phyloP scores from a whole-genome alignment of 2,113 vertebrate genomes.

The Anguilla japonica region DNA sequence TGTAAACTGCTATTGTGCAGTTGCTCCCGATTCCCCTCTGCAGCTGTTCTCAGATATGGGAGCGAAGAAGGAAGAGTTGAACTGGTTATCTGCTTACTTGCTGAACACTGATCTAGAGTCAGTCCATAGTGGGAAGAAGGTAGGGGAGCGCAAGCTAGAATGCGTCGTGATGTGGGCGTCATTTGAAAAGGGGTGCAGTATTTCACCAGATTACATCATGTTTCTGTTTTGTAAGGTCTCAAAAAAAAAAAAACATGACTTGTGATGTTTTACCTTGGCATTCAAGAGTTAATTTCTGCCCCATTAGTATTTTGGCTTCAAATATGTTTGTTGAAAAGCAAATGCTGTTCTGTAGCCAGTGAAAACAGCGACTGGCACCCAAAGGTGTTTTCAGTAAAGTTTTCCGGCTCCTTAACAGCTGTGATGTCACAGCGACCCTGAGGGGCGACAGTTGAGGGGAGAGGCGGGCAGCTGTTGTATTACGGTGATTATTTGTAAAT shows the following conservation, averaged over 20 bases:
- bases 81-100: background rate
- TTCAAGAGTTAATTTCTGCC: background rate
- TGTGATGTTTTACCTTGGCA: background rate
- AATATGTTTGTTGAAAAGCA: background rate
- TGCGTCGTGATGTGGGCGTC: background rate
- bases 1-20: background rate
- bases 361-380: background rate
- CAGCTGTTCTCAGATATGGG: too few relatives aligned
- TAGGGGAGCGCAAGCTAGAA: background rate
- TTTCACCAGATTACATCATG: background rate
- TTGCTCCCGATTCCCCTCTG: background rate
- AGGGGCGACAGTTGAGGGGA: background rate
- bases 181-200: background rate
- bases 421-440: background rate
- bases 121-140: background rate
- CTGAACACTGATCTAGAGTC: background rate
- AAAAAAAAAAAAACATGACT: background rate
- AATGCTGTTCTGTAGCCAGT: background rate
- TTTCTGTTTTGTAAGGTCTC: background rate
- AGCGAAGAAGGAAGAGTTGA: background rate
- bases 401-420: background rate
- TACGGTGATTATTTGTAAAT: background rate
- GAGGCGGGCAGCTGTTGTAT: background rate
- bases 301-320: background rate
- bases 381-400: background rate